Evolutionary conservation across 2,888 invertebrate species (phyloP), one percentile per base, ranked within the genome.

Genomic region (Philonicus albiceps): DNA sequence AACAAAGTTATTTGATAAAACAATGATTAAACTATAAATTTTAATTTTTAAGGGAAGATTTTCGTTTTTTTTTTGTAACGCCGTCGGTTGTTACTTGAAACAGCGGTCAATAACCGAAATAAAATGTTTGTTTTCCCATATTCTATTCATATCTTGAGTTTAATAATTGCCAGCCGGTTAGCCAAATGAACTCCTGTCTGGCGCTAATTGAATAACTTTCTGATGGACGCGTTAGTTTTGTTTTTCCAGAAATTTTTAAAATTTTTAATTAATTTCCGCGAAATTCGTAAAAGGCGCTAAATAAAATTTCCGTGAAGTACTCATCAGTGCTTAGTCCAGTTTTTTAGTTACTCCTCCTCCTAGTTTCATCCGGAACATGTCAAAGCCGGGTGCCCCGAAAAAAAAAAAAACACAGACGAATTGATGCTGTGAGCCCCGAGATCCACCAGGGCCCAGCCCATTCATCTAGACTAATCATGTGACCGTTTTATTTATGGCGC

Each of bases 401-500:
- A 22, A 76, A 76, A 64, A 11, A 7, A 19, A 49, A n/a, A 53
- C 53, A 27, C 6, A 27, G 11, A 11, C 27, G 64, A 49, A 49
- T 16, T 49, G 11, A 19, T 22, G 27, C 22, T 64, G 27, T 11
- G 27, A 27, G 64, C 1, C 55, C 8, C 55, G 55, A n/a, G 30
- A 49, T 22, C 55, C 64, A 22, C 64, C 64, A 19, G 64, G 64
- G 27, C 64, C 22, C 11, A 27, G 64, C 27, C 80, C 81, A 31
- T 64, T 34, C 55, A 83, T 64, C 64, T 31, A 30, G 30, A 73
- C 84, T 64, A 86, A 86, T 86, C 86, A 78, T 72, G 53, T 78
- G 43, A 76, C 73, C 75, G 30, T 76, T 76, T 86, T 76, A 86
- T 86, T 86, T 86, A 86, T 86, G 19, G 76, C 86, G 43, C 86